Evolutionary conservation across 2,888 invertebrate genomes (phyloP).

Genomic region (Abrostola triplasia): DNA sequence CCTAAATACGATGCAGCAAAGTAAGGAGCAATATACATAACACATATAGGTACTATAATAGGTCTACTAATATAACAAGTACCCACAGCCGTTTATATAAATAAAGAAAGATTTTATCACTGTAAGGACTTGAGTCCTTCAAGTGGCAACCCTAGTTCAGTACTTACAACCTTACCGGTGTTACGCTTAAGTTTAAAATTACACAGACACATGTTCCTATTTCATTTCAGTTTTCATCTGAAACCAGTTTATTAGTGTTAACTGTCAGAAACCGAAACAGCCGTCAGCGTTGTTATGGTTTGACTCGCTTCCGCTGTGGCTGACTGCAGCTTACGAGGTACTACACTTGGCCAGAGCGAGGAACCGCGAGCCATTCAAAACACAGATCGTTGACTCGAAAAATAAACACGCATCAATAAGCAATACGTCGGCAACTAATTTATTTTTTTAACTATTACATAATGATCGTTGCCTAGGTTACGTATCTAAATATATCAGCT

Average conservation of each 20-base stretch:
- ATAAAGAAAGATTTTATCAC: not conserved
- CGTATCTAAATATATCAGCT: too few relatives aligned
- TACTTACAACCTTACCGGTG: slow-evolving; percentile 43
- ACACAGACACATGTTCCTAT: slow-evolving; percentile 75
- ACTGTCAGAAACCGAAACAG: slow-evolving; percentile 78
- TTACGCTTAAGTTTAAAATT: slow-evolving; percentile 63
- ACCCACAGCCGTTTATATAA: not conserved
- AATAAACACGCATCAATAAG: slow-evolving; percentile 74
- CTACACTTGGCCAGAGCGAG: slow-evolving; percentile 62
- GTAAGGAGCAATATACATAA: too few relatives aligned
- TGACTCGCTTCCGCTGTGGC: slow-evolving; percentile 78
- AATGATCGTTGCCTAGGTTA: too few relatives aligned
- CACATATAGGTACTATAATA: too few relatives aligned
- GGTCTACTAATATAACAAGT: not conserved
- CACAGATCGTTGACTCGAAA: slow-evolving; percentile 73
- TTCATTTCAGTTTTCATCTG: slow-evolving; percentile 78
- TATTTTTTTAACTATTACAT: not conserved
- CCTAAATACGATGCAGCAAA: too few relatives aligned
- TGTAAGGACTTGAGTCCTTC: not conserved
- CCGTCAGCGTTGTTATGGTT: slow-evolving; percentile 82
- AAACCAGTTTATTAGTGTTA: slow-evolving; percentile 81
- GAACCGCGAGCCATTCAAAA: slow-evolving; percentile 64
- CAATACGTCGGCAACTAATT: slow-evolving; percentile 43
- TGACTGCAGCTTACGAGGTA: slow-evolving; percentile 57
- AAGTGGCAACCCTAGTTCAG: slow-evolving; percentile 32